Evolutionary conservation across 2,113 vertebrate species (phyloP).

Genomic region (Myiopsitta monachus): DNA sequence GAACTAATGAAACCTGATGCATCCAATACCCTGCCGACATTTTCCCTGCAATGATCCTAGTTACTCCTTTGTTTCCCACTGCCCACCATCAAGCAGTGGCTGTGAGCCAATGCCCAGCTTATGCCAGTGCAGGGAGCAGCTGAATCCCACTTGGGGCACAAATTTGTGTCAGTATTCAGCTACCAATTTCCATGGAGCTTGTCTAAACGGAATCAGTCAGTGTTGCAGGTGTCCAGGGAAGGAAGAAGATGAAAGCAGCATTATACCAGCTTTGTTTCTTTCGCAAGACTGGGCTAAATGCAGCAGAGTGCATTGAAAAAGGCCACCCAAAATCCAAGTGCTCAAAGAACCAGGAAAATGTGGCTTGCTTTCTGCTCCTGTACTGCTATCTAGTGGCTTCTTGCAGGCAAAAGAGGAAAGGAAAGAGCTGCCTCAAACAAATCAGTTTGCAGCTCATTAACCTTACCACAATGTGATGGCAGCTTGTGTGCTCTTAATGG

Average conservation of each 20-base stretch:
- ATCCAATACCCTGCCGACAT: neutral
- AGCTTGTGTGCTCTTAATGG: neutral
- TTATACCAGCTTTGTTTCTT: neutral
- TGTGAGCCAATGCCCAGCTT: neutral
- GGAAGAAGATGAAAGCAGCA: neutral
- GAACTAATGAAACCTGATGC: neutral
- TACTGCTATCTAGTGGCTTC: slow-evolving; percentile 1
- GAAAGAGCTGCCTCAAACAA: neutral
- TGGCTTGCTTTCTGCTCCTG: neutral
- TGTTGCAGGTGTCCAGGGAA: neutral
- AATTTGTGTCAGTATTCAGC: neutral
- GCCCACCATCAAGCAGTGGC: neutral
- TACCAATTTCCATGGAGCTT: neutral
- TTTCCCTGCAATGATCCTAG: neutral
- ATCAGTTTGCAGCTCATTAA: neutral
- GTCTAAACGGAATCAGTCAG: neutral
- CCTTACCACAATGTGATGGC: neutral
- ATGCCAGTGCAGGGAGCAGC: neutral
- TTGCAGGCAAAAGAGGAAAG: neutral
- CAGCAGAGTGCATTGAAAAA: neutral
- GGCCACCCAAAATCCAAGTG: neutral
- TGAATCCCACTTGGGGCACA: neutral
- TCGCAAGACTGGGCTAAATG: neutral
- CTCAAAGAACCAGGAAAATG: neutral
- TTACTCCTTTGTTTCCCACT: neutral